Evolutionary conservation across 1,140 invertebrate genomes (phyloP).

Genomic region (Calephelis virginiensis): DNA sequence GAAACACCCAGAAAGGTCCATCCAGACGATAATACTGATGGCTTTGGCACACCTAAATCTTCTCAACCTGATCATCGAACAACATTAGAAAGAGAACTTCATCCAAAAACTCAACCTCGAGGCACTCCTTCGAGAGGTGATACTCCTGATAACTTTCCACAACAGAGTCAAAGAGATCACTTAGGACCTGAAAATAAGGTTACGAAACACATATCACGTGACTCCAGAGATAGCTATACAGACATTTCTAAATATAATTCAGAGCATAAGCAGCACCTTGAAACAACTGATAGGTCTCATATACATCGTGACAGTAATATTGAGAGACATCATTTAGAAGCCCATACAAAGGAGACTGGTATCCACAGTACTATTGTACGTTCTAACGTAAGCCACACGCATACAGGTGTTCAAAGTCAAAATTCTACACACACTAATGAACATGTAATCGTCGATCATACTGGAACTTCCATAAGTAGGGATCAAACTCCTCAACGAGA

Average conservation of each 20-base stretch:
- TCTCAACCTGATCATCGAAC: constrained; percentile 1
- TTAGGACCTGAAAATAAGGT: background rate
- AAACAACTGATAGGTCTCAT: constrained; percentile 14
- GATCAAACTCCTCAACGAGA: background rate
- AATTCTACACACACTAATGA: constrained; percentile 26
- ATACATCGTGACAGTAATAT: constrained; percentile 25
- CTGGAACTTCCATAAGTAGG: background rate
- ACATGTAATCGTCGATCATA: background rate
- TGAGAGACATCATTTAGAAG: constrained; percentile 34
- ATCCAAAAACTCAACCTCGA: background rate
- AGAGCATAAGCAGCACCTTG: constrained; percentile 3
- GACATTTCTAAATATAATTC: constrained; percentile 7
- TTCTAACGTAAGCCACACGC: constrained; percentile 3
- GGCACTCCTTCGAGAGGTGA: background rate
- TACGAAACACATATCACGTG: background rate
- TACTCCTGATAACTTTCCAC: constrained; percentile 5
- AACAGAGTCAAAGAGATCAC: constrained; percentile 2
- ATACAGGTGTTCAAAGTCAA: constrained; percentile 36
- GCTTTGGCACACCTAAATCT: background rate
- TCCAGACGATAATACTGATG: constrained; percentile 7
- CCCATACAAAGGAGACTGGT: constrained; percentile 35
- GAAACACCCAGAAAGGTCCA: constrained; percentile 1
- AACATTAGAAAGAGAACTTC: constrained; percentile 68
- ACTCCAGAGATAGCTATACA: background rate
- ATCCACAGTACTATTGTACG: constrained; percentile 20